A percentile compares a stretch with the other conserved stretches of the same genome.
Evolutionary conservation across 1,140 invertebrate genomes (phyloP).

Genomic region (Mycetomoellerius zeteki): DNA sequence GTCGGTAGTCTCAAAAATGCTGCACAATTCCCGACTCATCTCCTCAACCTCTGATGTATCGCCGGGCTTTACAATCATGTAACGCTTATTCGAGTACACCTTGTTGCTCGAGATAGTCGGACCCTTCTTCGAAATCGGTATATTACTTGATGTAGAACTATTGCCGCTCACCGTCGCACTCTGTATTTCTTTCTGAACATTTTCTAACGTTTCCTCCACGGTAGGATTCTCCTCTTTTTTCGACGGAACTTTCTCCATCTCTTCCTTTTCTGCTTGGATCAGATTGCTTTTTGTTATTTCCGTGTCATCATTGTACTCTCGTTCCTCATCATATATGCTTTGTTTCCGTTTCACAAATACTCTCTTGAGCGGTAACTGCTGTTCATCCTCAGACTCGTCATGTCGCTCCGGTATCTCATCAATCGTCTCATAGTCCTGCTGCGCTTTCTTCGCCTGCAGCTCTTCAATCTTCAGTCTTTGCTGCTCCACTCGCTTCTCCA

Average conservation of each 20-base stretch:
- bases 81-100: conserved; percentile 83
- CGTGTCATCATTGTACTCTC: conserved; percentile 81
- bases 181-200: conserved; percentile 50
- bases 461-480: conserved; percentile 85
- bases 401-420: conserved; percentile 85
- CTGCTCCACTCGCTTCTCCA: conserved; percentile 85
- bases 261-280: conserved; percentile 40
- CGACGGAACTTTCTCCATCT: background rate
- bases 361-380: conserved; percentile 84
- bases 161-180: background rate
- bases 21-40: conserved; percentile 84
- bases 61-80: conserved; percentile 79
- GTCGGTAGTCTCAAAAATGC: conserved; percentile 83
- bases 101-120: conserved; percentile 77
- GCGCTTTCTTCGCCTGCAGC: conserved; percentile 82
- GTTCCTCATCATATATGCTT: conserved; percentile 85
- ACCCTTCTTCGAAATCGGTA: conserved; percentile 39
- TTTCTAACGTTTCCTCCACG: conserved; percentile 49
- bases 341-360: conserved; percentile 86
- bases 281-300: background rate
- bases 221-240: conserved; percentile 4
- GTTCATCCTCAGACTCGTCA: conserved; percentile 86
- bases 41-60: conserved; percentile 82
- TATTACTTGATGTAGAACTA: background rate
- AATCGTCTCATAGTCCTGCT: conserved; percentile 82